A percentile compares a stretch with the other conserved stretches of the same genome.
Evolutionary conservation across 2,888 invertebrate species (phyloP).

Genomic region (Hipparchia sbordonii): DNA sequence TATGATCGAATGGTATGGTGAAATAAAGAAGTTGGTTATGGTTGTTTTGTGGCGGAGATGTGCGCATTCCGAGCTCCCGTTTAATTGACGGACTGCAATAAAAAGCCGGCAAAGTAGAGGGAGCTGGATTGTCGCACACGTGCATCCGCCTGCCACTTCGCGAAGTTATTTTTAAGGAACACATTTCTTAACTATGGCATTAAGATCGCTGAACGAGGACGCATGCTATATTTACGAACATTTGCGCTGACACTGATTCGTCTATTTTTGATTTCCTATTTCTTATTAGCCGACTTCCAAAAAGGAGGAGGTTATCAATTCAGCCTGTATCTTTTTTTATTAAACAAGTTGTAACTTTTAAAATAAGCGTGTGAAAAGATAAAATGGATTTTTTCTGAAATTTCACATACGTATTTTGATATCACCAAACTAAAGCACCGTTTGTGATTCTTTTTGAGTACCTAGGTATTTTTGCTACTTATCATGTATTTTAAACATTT

Average conservation of each 20-base stretch:
- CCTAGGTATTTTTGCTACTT: too few species aligned
- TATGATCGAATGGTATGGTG: constrained; percentile 36
- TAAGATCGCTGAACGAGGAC: constrained; percentile 30
- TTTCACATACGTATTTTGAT: too few species aligned
- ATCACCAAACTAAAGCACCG: too few species aligned
- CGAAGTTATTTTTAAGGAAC: constrained; percentile 70
- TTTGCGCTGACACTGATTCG: constrained; percentile 19
- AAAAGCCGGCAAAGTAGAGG: constrained; percentile 58
- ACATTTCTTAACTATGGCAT: constrained; percentile 32
- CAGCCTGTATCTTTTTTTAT: background rate
- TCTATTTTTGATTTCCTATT: background rate
- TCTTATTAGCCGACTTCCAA: background rate
- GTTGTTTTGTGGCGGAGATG: constrained; percentile 50
- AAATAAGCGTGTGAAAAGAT: too few species aligned
- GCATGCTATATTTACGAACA: constrained; percentile 8
- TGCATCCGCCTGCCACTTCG: constrained; percentile 77
- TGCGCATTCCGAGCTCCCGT: constrained; percentile 40
- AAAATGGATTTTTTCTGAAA: too few species aligned
- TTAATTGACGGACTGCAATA: constrained; percentile 58
- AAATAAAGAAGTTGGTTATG: constrained; percentile 41
- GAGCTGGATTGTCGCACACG: constrained; percentile 71
- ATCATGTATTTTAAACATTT: too few species aligned
- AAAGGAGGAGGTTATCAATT: too few species aligned
- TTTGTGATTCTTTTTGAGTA: too few species aligned
- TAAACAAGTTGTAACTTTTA: background rate